Evolutionary conservation across 2,113 vertebrate species (phyloP).

Genomic region (Dasyprocta punctata): DNA sequence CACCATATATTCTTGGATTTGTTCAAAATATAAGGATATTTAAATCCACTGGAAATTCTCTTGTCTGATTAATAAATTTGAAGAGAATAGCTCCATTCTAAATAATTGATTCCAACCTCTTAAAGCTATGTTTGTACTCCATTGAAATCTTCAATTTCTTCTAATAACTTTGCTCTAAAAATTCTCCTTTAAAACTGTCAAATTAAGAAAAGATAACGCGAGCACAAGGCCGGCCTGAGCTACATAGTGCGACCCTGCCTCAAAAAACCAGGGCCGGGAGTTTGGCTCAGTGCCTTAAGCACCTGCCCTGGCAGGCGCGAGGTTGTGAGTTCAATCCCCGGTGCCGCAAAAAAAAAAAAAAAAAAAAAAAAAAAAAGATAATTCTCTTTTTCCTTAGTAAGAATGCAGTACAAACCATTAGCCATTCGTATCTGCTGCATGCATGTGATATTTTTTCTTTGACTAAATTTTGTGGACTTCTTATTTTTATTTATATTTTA

Average conservation of each 20-base stretch:
- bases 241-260: no score
- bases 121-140: constrained; percentile 24
- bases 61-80: background rate
- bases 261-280: no score
- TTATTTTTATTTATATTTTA: background rate
- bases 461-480: background rate
- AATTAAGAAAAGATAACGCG: no score
- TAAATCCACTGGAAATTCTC: background rate
- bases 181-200: background rate
- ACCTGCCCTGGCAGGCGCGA: no score
- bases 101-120: background rate
- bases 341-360: no score
- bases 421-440: background rate
- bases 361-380: no score
- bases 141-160: background rate
- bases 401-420: background rate
- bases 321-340: no score
- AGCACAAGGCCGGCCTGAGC: no score
- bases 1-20: background rate
- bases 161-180: constrained; percentile 33
- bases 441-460: background rate
- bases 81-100: constrained; percentile 10
- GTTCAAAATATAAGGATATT: background rate
- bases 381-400: background rate
- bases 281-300: no score